Conservation (phyloP, 1,140 invertebrate genomes). For the Epicauta chinensis region DNA sequence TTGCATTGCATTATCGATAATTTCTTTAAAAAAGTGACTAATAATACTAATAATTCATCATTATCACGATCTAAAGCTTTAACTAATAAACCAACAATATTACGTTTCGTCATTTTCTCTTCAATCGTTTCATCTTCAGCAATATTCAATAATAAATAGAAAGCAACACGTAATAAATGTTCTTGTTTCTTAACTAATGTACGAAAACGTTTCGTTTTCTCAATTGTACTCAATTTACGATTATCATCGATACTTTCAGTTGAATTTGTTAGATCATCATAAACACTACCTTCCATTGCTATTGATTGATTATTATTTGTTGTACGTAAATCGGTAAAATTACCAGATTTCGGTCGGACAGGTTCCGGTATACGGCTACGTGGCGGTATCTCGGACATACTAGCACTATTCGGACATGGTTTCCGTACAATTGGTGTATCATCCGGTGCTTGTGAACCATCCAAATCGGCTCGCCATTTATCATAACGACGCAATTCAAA, state of each 20-base stretch:
- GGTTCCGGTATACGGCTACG: conserved; percentile 61
- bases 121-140: conserved; percentile 92
- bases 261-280: conserved; percentile 56
- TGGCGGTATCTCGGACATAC: conserved; percentile 49
- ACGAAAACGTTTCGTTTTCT: conserved; percentile 36
- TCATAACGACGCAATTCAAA: conserved; percentile 89
- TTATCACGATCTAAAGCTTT: conserved; percentile 81
- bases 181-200: conserved; percentile 75
- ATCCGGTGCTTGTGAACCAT: conserved; percentile 52
- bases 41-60: conserved; percentile 82
- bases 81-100: conserved; percentile 83
- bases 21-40: conserved; percentile 92
- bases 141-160: conserved; percentile 90
- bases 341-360: conserved; percentile 59
- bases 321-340: conserved; percentile 47
- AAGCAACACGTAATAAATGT: conserved; percentile 78
- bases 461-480: conserved; percentile 87
- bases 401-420: conserved; percentile 39
- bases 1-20: conserved; percentile 92
- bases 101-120: conserved; percentile 95
- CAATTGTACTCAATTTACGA: conserved; percentile 60
- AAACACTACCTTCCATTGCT: conserved; percentile 52
- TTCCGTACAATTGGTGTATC: conserved; percentile 32
- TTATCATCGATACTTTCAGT: conserved; percentile 66
- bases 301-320: conserved; percentile 20